These are phyloP conservation scores for Lissonota sp. DNA, from an alignment of 2,888 invertebrate genomes.

Conservation along the genomic window DNA sequence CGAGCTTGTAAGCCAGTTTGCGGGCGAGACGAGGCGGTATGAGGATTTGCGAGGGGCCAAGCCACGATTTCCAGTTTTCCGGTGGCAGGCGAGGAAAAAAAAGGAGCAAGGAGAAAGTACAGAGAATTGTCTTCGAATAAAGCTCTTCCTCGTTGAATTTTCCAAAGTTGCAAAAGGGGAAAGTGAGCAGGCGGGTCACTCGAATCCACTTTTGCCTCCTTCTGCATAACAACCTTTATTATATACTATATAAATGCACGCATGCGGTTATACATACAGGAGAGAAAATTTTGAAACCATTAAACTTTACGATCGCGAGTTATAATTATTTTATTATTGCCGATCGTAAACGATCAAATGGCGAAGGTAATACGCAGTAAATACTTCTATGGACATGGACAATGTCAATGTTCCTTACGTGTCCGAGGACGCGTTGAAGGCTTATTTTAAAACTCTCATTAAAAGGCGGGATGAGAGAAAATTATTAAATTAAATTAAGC, in stretches of 20 bases:
- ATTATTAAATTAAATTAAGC: too few species aligned
- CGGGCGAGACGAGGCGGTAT: conserved; percentile 45
- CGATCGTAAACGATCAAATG: conserved; percentile 81
- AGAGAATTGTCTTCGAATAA: conserved; percentile 37
- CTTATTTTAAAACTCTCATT: background rate
- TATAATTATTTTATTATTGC: conserved; percentile 82
- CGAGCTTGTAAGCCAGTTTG: conserved; percentile 69
- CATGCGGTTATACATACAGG: too few species aligned
- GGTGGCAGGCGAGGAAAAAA: conserved; percentile 29
- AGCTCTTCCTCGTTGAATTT: conserved; percentile 26
- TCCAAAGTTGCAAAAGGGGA: conserved; percentile 25
- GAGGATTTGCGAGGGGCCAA: conserved; percentile 45
- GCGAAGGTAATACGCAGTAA: conserved; percentile 80
- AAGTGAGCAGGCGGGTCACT: conserved; percentile 42
- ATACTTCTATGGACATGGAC: conserved; percentile 78
- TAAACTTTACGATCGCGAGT: conserved; percentile 79
- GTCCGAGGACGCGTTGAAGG: conserved; percentile 39
- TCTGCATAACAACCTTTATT: conserved; percentile 55
- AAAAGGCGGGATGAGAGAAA: too few species aligned
- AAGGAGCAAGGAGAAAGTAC: conserved; percentile 16
- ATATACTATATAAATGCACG: conserved; percentile 29
- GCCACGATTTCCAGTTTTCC: conserved; percentile 65
- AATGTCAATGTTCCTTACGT: conserved; percentile 33
- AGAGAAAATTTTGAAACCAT: conserved; percentile 66
- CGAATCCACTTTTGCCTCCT: conserved; percentile 35